phyloP scores from a whole-genome alignment of 2,888 invertebrate genomes.

The Xestia c-nigrum region DNA sequence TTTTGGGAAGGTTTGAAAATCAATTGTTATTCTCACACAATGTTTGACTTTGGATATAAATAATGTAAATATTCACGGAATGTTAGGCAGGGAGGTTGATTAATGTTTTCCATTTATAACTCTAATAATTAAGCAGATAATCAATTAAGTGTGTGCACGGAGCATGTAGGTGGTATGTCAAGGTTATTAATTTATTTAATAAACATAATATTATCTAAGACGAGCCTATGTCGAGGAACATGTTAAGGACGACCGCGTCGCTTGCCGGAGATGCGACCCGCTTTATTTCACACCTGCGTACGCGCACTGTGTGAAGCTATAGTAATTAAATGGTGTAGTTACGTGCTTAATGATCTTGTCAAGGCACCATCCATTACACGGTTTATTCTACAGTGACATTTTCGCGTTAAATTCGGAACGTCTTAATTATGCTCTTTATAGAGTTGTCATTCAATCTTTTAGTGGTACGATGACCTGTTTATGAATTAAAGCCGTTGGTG shows the following conservation, averaged over 20 bases:
- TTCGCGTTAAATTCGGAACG: slow-evolving; percentile 37
- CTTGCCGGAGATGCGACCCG: slow-evolving; percentile 60
- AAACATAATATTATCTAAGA: slow-evolving; percentile 63
- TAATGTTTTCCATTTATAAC: slow-evolving; percentile 52
- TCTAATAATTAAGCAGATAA: slow-evolving; percentile 56
- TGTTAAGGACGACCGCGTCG: slow-evolving; percentile 69
- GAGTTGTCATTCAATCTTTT: slow-evolving; percentile 31
- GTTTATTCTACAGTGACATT: slow-evolving; percentile 26
- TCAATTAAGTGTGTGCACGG: slow-evolving; percentile 54
- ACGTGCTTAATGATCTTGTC: slow-evolving; percentile 48
- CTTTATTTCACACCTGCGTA: slow-evolving; percentile 46
- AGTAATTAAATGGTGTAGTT: slow-evolving; percentile 48
- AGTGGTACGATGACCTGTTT: slow-evolving; percentile 28
- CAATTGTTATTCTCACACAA: slow-evolving; percentile 40
- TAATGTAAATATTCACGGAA: slow-evolving; percentile 45
- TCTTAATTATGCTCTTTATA: slow-evolving; percentile 38
- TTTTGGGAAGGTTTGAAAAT: slow-evolving; percentile 18
- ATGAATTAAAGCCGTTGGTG: slow-evolving; percentile 12
- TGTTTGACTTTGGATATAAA: slow-evolving; percentile 31
- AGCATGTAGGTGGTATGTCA: slow-evolving; percentile 58
- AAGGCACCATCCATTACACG: slow-evolving; percentile 32
- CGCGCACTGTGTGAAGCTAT: slow-evolving; percentile 29
- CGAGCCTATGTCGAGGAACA: slow-evolving; percentile 49
- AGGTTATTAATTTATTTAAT: slow-evolving; percentile 66
- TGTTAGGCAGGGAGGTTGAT: slow-evolving; percentile 42